Base-by-base conservation (phyloP, 2,888 invertebrate genomes). In the Philopedon plagiatum region DNA sequence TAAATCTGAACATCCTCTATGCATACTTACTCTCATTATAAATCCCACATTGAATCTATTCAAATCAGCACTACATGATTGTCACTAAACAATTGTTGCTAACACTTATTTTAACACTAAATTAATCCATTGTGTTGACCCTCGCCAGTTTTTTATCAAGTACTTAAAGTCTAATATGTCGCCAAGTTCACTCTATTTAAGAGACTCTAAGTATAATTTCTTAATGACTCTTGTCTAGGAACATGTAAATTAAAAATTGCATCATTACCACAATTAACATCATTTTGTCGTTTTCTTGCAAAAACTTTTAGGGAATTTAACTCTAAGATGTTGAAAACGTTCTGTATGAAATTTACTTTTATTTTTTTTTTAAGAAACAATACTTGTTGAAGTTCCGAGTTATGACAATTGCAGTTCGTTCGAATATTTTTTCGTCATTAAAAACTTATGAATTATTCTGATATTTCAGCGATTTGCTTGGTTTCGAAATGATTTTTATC, bases 21-120 rank as follows among this genome's bases (percentile, higher is more conserved):
- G 57, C n/a, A 49, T 39, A 71, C 70, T 71, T 71, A 71, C 70
- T 5, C 57, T 60, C 54, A 64, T 65, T 61, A 60, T 62, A 65
- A 65, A 23, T 49, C 71, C 65, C 61, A 58, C 71, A 66, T 34
- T 34, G 62, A 63, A 56, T 62, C 41, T 58, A 65, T 71, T 71
- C 71, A 71, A 71, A 71, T 66, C 32, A 46, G 37, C 66, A 67
- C 72, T 41, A 46, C 58, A 57, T 58, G 46, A 67, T 49, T 67
- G 67, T 49, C 67, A 72, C 72, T 67, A 72, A 72, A 61, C 72
- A 72, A 72, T 72, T 72, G 72, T 37, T 19, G 15, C 19, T 66
- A 72, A 62, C 66, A 72, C 63, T 56, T 72, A 67, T 63, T 67
- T 71, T 65, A 66, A 29, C 71, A 71, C 58, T 65, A 54, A 51